Conservation (phyloP, 2,797 vertebrate genomes). For the Novumbra hubbsi region DNA sequence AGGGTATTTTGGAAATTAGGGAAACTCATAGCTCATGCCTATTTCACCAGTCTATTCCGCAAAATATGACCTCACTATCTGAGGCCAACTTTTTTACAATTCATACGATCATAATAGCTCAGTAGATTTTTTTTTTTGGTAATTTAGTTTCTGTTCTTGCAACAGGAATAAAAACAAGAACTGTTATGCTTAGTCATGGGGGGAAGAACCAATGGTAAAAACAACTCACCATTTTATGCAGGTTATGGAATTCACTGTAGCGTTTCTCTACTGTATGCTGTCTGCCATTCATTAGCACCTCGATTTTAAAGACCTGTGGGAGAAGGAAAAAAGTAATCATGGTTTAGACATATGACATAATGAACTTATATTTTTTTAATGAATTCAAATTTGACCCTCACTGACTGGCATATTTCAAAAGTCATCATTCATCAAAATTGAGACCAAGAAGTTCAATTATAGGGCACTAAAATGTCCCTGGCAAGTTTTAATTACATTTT, state of each 20-base stretch:
- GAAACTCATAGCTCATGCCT: background rate
- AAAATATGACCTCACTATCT: background rate
- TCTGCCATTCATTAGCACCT: conserved; percentile 91
- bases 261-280: conserved; percentile 95
- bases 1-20: background rate
- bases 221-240: conserved; percentile 92
- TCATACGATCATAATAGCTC: background rate
- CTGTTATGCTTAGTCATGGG: background rate
- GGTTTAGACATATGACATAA: background rate
- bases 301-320: conserved; percentile 94
- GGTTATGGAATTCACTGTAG: conserved; percentile 95
- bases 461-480: no score
- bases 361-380: background rate
- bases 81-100: background rate
- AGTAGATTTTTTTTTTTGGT: background rate
- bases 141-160: background rate
- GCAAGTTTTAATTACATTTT: no score
- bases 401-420: background rate
- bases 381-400: background rate
- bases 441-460: no score
- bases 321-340: background rate
- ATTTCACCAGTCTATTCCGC: background rate
- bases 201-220: background rate
- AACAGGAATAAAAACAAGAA: background rate
- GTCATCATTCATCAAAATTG: no score